A percentile compares a stretch with the other conserved stretches of the same genome.
phyloP scores from a whole-genome alignment of 2,113 vertebrate genomes.

The Caretta caretta region DNA sequence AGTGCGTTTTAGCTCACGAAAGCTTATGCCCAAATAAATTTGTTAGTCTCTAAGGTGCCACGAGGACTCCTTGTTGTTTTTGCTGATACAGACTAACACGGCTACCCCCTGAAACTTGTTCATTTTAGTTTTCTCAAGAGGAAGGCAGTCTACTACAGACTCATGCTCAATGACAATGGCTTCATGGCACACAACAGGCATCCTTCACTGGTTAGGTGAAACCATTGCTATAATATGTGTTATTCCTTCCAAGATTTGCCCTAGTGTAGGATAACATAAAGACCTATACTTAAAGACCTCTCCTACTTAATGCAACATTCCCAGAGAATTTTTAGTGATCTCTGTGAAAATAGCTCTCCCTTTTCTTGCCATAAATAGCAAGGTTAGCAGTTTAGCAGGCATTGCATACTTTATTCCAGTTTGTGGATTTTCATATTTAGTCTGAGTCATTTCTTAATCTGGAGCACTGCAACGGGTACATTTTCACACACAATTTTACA shows the following conservation, averaged over 20 bases:
- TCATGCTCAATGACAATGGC: neutral
- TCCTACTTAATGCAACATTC: neutral
- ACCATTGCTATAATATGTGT: accelerated
- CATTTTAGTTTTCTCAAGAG: neutral
- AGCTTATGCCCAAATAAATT: no score
- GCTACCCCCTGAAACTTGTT: no score
- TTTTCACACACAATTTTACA: conserved; percentile 28
- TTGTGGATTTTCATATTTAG: conserved; percentile 43
- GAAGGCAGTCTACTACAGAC: neutral
- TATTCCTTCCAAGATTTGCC: neutral
- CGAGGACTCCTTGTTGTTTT: no score
- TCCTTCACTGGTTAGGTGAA: neutral
- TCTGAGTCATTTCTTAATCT: conserved; percentile 52
- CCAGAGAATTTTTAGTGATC: neutral
- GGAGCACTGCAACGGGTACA: conserved; percentile 22
- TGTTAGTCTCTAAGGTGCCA: no score
- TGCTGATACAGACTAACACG: no score
- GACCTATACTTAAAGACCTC: neutral
- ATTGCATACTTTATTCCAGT: conserved; percentile 67
- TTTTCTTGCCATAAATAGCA: neutral
- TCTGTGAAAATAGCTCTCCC: conserved; percentile 17
- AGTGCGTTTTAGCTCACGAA: no score
- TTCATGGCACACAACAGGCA: neutral
- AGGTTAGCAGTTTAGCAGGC: conserved; percentile 26
- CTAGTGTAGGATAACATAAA: neutral